Evolutionary conservation across 2,888 invertebrate species (phyloP), one percentile per base, ranked within the genome.

Genomic region (Thalpophila matura): DNA sequence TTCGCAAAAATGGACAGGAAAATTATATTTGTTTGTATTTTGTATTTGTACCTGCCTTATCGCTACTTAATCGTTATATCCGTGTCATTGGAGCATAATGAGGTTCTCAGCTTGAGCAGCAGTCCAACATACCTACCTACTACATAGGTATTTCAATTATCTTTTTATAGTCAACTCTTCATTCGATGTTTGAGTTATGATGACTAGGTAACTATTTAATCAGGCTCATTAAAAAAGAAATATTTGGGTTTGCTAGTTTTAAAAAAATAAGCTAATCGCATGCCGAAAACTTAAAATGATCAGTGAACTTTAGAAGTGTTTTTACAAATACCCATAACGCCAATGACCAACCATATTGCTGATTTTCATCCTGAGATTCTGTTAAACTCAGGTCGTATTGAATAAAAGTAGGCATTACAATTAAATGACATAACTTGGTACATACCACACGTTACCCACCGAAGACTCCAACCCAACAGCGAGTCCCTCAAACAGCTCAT

Each of bases 401-500:
- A n/a, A n/a, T n/a, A n/a, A n/a, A n/a, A n/a, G n/a, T n/a, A n/a
- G n/a, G n/a, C n/a, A n/a, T n/a, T n/a, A n/a, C 20, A 20, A 35
- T 18, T 12, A n/a, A 37, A 18, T 9, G 9, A n/a, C 9, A n/a
- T 5, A 42, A 22, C 4, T 14, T 10, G 5, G 5, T 33, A 87
- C 92, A 75, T 80, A 94, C 95, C 95, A 95, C 22, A 95, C 93
- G 68, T 91, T 94, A 31, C 80, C 88, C n/a, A 92, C 93, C 0
- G 96, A 96, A 6, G 95, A 90, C 84, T 98, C 97, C 68, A 98
- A 86, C 0, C 98, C 98, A 2, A 98, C 97, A 9, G 98, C 97
- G 38, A 98, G 93, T 0, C 98, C 98, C 92, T 98, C 98, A 84
- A 98, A 98, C 10, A 98, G 93, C 85, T 98, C 98, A 82, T 98